Percentiles rank a stretch among this genome's conserved stretches.
These are phyloP conservation scores for Drosophila macrospina DNA, from an alignment of 2,888 invertebrate genomes.

Conservation along the genomic window DNA sequence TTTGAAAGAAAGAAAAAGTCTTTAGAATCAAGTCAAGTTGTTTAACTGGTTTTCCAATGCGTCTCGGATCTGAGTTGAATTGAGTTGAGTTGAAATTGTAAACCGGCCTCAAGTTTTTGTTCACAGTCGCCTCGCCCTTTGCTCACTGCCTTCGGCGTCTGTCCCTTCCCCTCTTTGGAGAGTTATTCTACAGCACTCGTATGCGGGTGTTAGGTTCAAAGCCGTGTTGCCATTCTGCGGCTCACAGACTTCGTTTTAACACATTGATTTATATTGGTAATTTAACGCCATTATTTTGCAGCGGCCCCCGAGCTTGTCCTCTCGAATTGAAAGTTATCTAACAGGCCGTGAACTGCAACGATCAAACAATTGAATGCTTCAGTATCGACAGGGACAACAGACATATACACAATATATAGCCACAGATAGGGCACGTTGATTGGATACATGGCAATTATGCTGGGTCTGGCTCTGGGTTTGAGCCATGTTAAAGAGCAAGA, in stretches of 20 bases:
- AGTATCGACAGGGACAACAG: constrained; percentile 6
- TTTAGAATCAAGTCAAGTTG: constrained; percentile 79
- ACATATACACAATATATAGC: neutral
- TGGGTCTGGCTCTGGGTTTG: constrained; percentile 9
- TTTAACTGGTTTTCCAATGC: constrained; percentile 73
- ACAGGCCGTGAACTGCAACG: constrained; percentile 68
- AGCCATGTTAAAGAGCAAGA: neutral
- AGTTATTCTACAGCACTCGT: constrained; percentile 20
- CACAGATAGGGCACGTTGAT: constrained; percentile 8
- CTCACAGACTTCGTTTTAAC: constrained; percentile 46
- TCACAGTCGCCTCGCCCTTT: constrained; percentile 57
- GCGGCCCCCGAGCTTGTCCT: constrained; percentile 43
- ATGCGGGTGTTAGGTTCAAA: constrained; percentile 66
- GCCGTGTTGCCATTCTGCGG: constrained; percentile 33
- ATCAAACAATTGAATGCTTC: constrained; percentile 61
- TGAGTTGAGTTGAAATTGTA: constrained; percentile 34
- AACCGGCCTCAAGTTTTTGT: constrained; percentile 55
- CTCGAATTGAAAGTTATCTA: constrained; percentile 63
- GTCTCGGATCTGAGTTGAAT: constrained; percentile 31
- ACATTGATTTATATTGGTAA: constrained; percentile 79
- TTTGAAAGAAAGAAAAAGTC: constrained; percentile 81
- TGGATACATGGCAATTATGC: constrained; percentile 44
- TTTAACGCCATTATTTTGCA: constrained; percentile 74
- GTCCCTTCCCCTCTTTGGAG: constrained; percentile 46
- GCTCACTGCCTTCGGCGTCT: constrained; percentile 7